Conservation (phyloP, 2,797 vertebrate species). For the Vespertilio murinus region DNA sequence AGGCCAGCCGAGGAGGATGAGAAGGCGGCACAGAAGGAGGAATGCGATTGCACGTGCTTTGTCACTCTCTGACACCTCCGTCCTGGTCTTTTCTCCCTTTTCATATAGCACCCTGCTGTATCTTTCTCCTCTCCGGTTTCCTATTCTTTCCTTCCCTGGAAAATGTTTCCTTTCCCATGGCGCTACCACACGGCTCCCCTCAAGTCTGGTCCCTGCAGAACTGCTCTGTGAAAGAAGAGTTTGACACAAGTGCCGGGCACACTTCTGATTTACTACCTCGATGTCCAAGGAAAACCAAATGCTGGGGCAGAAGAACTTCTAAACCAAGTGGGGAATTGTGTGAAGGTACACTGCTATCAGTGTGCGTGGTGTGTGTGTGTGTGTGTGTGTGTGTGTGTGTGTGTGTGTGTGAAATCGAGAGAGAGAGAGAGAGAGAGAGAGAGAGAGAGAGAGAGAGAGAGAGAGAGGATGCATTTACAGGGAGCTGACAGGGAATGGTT, state of each 20-base stretch:
- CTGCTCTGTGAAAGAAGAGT: neutral
- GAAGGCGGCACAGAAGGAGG: neutral
- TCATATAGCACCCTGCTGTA: accelerated
- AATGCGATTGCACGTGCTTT: neutral
- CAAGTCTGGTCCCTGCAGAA: accelerated
- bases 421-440: too few species aligned
- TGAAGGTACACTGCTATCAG: neutral
- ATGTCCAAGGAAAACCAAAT: neutral
- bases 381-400: neutral
- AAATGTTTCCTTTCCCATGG: neutral
- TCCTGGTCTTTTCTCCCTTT: neutral
- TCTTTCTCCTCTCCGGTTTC: neutral
- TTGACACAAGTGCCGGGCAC: neutral
- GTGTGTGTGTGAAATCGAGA: neutral
- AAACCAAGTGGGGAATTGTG: neutral
- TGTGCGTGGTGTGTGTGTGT: neutral
- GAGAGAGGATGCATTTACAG: too few species aligned
- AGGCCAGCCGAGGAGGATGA: neutral
- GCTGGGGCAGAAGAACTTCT: neutral
- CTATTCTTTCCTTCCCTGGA: neutral
- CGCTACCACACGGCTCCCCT: neutral
- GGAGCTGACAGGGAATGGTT: neutral
- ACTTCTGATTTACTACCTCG: neutral
- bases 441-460: too few species aligned
- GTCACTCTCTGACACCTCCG: neutral